A percentile compares a stretch with the other conserved stretches of the same genome.
These are phyloP conservation scores for Ailurus styani DNA, from an alignment of 2,113 vertebrate genomes.

Conservation along the genomic window DNA sequence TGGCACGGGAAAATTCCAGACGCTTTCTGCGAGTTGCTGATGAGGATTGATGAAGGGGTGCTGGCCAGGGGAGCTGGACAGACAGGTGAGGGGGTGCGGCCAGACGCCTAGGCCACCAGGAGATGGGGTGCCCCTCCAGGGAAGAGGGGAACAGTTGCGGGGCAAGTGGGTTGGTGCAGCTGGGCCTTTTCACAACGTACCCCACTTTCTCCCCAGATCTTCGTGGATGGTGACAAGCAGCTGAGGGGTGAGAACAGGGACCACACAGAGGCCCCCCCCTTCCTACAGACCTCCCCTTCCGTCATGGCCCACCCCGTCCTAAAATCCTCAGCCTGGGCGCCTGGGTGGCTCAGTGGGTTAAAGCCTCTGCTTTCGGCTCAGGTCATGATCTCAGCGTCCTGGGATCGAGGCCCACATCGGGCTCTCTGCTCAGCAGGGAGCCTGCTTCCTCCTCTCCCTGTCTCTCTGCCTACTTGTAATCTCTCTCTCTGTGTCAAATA, in stretches of 20 bases:
- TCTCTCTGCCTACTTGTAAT: no score
- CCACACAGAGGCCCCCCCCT: not conserved
- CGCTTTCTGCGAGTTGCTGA: not conserved
- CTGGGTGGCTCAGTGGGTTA: no score
- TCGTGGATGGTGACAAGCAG: fast-evolving
- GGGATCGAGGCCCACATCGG: no score
- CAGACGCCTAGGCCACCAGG: not conserved
- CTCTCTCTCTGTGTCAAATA: no score
- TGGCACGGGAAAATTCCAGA: not conserved
- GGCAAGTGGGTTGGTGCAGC: not conserved
- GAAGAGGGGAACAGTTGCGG: not conserved
- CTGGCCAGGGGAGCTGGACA: not conserved
- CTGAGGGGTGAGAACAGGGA: not conserved
- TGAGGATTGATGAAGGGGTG: not conserved
- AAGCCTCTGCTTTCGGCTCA: no score
- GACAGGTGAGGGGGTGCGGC: not conserved
- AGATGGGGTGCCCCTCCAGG: not conserved
- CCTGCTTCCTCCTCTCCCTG: no score
- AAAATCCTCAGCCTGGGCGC: not conserved
- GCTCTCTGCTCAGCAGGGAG: no score
- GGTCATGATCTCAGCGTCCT: no score
- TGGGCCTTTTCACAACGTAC: not conserved
- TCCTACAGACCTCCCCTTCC: not conserved
- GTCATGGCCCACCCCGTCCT: not conserved
- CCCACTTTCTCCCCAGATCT: not conserved